Conservation (phyloP, 2,888 invertebrate genomes). For the Nasonovia ribisnigri region DNA sequence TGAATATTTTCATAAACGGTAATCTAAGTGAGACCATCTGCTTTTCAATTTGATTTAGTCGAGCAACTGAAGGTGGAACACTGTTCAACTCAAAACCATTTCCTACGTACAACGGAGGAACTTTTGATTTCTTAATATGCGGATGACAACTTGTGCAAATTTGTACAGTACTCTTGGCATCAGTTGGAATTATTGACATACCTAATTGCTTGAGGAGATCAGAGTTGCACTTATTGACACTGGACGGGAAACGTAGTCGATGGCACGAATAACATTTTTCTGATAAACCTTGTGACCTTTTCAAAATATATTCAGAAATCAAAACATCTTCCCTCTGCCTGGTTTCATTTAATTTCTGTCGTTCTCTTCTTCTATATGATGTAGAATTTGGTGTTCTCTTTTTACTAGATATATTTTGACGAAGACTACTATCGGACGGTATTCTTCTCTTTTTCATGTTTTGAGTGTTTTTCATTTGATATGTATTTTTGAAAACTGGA, state of each 20-base stretch:
- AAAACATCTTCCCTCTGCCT: neutral
- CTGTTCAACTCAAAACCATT: neutral
- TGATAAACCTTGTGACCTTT: neutral
- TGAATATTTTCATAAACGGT: conserved; percentile 23
- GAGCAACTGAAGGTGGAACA: neutral
- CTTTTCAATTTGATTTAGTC: too few species aligned
- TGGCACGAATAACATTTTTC: neutral
- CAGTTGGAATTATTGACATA: neutral
- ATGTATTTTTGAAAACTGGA: too few species aligned
- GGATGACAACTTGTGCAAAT: neutral
- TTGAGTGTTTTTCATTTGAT: neutral
- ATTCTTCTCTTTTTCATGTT: neutral
- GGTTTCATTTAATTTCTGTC: too few species aligned
- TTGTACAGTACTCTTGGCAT: neutral
- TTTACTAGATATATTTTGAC: too few species aligned
- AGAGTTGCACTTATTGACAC: neutral
- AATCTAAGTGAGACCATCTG: too few species aligned
- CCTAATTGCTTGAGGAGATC: neutral
- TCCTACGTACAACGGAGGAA: neutral
- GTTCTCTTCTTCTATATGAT: too few species aligned
- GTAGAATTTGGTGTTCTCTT: too few species aligned
- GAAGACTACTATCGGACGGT: neutral
- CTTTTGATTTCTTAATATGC: neutral
- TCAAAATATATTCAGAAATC: neutral
- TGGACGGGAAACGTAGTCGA: neutral